phyloP scores from a whole-genome alignment of 1,140 invertebrate species.

The Drosophila rufa region DNA sequence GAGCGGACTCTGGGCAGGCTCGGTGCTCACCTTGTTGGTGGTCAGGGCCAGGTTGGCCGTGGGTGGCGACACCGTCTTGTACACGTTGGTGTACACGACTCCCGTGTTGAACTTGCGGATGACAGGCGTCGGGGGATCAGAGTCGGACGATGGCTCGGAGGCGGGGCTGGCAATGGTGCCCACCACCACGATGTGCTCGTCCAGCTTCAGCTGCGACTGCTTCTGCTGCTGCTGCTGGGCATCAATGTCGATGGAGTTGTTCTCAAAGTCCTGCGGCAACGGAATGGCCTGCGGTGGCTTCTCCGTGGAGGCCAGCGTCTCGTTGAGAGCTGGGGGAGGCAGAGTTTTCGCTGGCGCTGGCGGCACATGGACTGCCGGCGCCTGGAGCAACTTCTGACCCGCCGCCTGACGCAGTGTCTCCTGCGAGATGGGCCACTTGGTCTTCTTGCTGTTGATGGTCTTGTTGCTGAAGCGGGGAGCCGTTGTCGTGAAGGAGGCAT shows the following conservation, averaged over 20 bases:
- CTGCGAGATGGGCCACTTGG: conserved; percentile 75
- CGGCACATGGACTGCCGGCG: conserved; percentile 16
- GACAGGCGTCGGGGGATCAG: conserved; percentile 10
- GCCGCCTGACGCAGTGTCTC: conserved; percentile 60
- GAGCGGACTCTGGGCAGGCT: conserved; percentile 51
- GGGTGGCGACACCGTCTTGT: conserved; percentile 78
- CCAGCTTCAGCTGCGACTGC: conserved; percentile 54
- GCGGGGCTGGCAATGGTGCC: conserved; percentile 71
- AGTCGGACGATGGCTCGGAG: conserved; percentile 41
- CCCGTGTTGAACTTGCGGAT: conserved; percentile 70
- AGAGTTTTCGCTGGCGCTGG: conserved; percentile 1
- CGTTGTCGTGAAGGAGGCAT: conserved; percentile 61
- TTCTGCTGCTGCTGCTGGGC: conserved; percentile 62
- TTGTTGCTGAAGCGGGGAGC: conserved; percentile 68
- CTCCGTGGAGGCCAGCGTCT: conserved; percentile 54
- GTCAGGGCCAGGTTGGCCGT: conserved; percentile 70
- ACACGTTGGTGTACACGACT: conserved; percentile 66
- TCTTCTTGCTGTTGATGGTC: conserved; percentile 72
- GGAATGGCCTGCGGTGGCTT: conserved; percentile 65
- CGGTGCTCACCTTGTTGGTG: conserved; percentile 77
- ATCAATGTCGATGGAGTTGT: conserved; percentile 82
- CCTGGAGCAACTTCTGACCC: conserved; percentile 59
- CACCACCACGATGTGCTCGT: conserved; percentile 70
- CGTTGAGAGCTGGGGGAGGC: conserved; percentile 5
- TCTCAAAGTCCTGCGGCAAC: conserved; percentile 78